Percentiles rank a stretch among this genome's conserved stretches.
Evolutionary conservation across 2,113 vertebrate species (phyloP).

Genomic region (Forbesichthys papilliferus): DNA sequence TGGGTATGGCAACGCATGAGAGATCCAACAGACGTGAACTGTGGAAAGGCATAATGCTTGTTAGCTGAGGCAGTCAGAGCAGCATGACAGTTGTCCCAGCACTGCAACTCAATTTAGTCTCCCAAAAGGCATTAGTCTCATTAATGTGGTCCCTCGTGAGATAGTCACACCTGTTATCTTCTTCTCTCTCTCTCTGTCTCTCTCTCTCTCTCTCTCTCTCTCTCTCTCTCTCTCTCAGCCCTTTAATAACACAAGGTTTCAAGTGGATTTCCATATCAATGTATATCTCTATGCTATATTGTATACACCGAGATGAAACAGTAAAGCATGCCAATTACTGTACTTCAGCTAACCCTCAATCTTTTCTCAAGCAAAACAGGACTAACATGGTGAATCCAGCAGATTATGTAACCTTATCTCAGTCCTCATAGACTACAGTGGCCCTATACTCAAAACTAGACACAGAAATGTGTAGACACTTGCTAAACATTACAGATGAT

Average conservation of each 20-base stretch:
- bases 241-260: no score
- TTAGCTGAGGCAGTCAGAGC: not conserved
- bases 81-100: not conserved
- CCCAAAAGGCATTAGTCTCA: slow-evolving; percentile 30
- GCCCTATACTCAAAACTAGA: slow-evolving; percentile 5
- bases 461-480: not conserved
- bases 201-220: no score
- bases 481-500: no score
- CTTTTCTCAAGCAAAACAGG: not conserved
- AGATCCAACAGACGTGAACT: no score
- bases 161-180: slow-evolving; percentile 19
- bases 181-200: not conserved
- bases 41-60: not conserved
- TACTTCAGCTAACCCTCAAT: slow-evolving; percentile 1
- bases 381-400: no score
- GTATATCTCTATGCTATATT: no score
- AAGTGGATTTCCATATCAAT: no score
- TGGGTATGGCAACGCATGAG: no score
- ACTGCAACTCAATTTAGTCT: slow-evolving; percentile 37
- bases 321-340: not conserved
- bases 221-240: no score
- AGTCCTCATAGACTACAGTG: slow-evolving; percentile 23
- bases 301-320: not conserved
- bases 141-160: slow-evolving; percentile 31
- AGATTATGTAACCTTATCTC: slow-evolving; percentile 37